Conservation (phyloP, 2,888 invertebrate genomes). For the Poecilus cupreus region DNA sequence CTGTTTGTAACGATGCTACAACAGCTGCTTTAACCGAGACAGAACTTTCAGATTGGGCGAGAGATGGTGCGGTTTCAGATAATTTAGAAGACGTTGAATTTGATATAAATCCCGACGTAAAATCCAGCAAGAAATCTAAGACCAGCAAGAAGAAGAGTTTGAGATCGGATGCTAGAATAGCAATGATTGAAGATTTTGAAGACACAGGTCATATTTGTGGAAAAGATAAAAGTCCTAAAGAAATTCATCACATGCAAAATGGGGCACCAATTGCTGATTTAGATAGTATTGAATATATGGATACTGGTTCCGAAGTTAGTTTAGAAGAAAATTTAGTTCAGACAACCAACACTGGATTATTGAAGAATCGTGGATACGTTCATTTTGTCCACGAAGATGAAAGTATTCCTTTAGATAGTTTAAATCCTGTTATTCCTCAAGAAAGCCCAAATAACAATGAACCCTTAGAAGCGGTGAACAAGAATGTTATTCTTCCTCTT, state of each 20-base stretch:
- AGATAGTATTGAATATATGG: constrained; percentile 90
- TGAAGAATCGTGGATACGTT: constrained; percentile 80
- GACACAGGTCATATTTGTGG: constrained; percentile 70
- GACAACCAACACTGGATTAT: constrained; percentile 74
- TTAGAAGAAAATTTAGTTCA: constrained; percentile 77
- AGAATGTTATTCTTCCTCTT: constrained; percentile 70
- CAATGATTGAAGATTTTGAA: constrained; percentile 71
- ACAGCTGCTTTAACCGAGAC: constrained; percentile 88
- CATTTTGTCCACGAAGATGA: constrained; percentile 78
- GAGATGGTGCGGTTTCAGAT: constrained; percentile 86
- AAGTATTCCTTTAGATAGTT: constrained; percentile 68
- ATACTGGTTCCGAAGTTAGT: constrained; percentile 89
- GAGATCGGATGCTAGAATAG: constrained; percentile 64
- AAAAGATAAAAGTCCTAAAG: constrained; percentile 64
- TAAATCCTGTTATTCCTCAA: constrained; percentile 67
- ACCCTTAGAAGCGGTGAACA: constrained; percentile 66
- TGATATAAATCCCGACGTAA: constrained; percentile 74
- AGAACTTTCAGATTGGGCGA: constrained; percentile 92
- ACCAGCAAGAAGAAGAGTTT: constrained; percentile 53
- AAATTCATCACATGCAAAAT: constrained; percentile 65
- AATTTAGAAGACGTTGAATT: constrained; percentile 82
- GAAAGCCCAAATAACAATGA: constrained; percentile 62
- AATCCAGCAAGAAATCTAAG: constrained; percentile 64
- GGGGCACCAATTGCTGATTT: constrained; percentile 74
- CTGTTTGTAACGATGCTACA: constrained; percentile 81